Evolutionary conservation across 1,140 invertebrate species (phyloP), one percentile per base, ranked within the genome.

Genomic region (Parasteatoda tepidariorum): DNA sequence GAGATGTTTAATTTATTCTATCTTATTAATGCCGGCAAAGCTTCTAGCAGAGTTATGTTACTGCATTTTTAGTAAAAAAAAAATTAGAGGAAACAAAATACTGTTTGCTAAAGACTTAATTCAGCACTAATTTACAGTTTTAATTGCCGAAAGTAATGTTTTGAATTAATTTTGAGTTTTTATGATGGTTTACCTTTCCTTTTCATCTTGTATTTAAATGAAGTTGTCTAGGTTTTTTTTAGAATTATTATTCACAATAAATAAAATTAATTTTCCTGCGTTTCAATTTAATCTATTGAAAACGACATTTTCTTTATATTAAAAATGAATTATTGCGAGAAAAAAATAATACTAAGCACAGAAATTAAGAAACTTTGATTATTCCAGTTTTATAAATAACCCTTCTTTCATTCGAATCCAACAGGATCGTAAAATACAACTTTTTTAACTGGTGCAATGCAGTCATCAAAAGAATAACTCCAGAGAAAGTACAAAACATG

Each of bases 161-260:
- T 79, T 79, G 76, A 79, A 79, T 79, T 79, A 79, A 79, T 79
- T 79, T 79, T 24, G n/a, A 54, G 76, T 79, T 79, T 79, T 79
- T 79, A 79, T 79, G 76, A 68, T 68, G 62, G 33, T 67, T 79
- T 79, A 68, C 48, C 38, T 41, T 33, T n/a, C 28, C n/a, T 34
- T 62, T 71, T 57, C 28, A 57, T 30, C 22, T 30, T 18, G 73
- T 34, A 75, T 75, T 75, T 62, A 61, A 34, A 75, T 75, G 38
- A 75, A 57, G 70, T 73, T 57, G 48, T 48, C 33, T 70, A 41
- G 30, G 38, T 26, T 70, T 41, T 70, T 70, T 41, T 26, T 68
- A 31, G 66, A 68, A 7, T 33, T 18, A 15, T 13, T 30, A 4
- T 26, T 7, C 4, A 73, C 55, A 73, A 73, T 57, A 73, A 57